phyloP scores from a whole-genome alignment of 2,888 invertebrate species.

The Calliphora vomitoria region DNA sequence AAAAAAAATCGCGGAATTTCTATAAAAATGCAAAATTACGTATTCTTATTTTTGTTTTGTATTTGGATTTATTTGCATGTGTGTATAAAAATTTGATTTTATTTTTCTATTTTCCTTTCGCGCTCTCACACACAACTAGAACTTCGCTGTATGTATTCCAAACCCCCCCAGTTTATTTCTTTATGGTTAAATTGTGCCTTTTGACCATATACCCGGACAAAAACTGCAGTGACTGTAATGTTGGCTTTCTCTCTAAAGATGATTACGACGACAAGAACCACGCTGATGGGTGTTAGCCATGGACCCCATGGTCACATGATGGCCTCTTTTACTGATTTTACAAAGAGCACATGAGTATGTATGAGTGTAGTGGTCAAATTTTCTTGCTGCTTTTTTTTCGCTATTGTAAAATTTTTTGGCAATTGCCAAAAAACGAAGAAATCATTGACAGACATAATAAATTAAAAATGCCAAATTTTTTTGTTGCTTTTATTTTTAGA shows the following conservation, averaged over 20 bases:
- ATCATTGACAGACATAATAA: conserved; percentile 84
- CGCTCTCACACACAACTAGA: not conserved
- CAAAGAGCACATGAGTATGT: not conserved
- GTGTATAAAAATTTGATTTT: conserved; percentile 50
- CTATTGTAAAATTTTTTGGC: conserved; percentile 72
- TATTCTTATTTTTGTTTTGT: conserved; percentile 76
- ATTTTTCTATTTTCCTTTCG: conserved; percentile 60
- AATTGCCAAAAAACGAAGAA: conserved; percentile 82
- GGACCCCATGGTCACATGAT: conserved; percentile 61
- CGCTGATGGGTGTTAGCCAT: conserved; percentile 46
- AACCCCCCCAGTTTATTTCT: not conserved
- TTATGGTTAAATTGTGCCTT: conserved; percentile 30
- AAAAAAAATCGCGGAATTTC: conserved; percentile 80
- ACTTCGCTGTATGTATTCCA: not conserved
- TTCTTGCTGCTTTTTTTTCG: conserved; percentile 59
- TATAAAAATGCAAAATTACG: conserved; percentile 82
- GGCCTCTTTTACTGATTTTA: conserved; percentile 20
- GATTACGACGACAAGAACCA: conserved; percentile 3
- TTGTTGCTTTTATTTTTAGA: conserved; percentile 60
- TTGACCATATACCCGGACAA: conserved; percentile 18
- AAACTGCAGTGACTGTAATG: conserved; percentile 48
- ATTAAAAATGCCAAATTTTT: conserved; percentile 79
- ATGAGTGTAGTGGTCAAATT: conserved; percentile 63
- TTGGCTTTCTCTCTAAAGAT: conserved; percentile 12
- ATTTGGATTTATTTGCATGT: conserved; percentile 16